A percentile compares a stretch with the other conserved stretches of the same genome.
Evolutionary conservation across 1,140 invertebrate genomes (phyloP).

Genomic region (Helicoverpa armigera): DNA sequence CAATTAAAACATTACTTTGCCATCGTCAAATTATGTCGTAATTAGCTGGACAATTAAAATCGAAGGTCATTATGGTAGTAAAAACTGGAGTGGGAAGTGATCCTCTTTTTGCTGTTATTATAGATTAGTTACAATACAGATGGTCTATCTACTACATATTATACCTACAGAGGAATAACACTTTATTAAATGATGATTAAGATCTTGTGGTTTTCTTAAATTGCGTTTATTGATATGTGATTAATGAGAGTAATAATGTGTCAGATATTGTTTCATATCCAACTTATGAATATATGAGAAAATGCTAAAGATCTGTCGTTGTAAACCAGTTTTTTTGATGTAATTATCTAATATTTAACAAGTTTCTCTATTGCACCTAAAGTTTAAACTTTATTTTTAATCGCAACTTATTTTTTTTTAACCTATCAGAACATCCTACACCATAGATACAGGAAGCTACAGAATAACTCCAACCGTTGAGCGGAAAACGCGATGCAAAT

Average conservation of each 20-base stretch:
- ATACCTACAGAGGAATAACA: not conserved
- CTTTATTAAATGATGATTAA: not conserved
- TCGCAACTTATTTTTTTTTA: too few relatives aligned
- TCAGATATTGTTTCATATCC: too few relatives aligned
- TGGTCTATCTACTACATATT: not conserved
- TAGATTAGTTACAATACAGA: slow-evolving; percentile 64
- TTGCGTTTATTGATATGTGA: too few relatives aligned
- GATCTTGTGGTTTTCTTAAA: too few relatives aligned
- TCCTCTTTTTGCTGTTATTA: slow-evolving; percentile 67
- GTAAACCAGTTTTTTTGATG: too few relatives aligned
- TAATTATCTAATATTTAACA: too few relatives aligned
- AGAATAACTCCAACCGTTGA: not conserved
- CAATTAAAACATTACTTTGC: slow-evolving; percentile 84
- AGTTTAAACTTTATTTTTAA: too few relatives aligned
- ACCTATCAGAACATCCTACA: not conserved
- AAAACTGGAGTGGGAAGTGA: slow-evolving; percentile 78
- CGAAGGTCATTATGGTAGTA: slow-evolving; percentile 77
- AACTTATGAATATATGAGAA: too few relatives aligned
- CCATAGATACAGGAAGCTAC: slow-evolving; percentile 16
- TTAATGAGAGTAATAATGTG: too few relatives aligned
- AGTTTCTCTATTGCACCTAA: too few relatives aligned
- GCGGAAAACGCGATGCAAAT: slow-evolving; percentile 42
- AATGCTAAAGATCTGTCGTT: too few relatives aligned
- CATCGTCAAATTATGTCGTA: slow-evolving; percentile 78
- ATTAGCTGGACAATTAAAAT: slow-evolving; percentile 80